Base-by-base conservation (phyloP, 2,797 vertebrate genomes). In the Sciaenops ocellatus region DNA sequence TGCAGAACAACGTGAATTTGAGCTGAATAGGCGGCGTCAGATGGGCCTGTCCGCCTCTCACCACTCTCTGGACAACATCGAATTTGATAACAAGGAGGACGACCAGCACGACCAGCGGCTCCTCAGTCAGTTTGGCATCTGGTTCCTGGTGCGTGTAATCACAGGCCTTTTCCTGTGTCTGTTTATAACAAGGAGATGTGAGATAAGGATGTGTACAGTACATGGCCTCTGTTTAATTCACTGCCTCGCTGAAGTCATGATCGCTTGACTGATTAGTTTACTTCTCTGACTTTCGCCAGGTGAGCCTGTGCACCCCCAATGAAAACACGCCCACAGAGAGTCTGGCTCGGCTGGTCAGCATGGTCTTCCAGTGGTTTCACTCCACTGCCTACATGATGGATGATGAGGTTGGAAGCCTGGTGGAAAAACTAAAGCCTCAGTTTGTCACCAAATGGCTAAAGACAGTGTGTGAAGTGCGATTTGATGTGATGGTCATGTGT, bases 401-500 rank as follows among this genome's bases (percentile, higher is more conserved):
- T 18, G 98, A 99, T 67, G 98, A 99, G 95, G 98, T 99, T 10
- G 98, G 98, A 59, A 99, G 98, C 87, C 94, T 99, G 84, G 98
- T 99, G 85, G 98, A 99, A 86, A 99, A 99, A 85, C 94, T 99
- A 46, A 99, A 99, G 87, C 98, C 98, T 3, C 98, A 99, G 92
- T 99, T 99, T 94, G 98, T 99, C 83, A 99, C 98, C 54, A 99
- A 99, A 89, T 99, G 98, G 98, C 78, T 99, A 74, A 99, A 99
- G 94, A 98, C 97, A 0, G 98, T 99, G 65, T 99, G 98, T 57
- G 98, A 99, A 74, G 97, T 99, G 71, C 96, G 98, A 22, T 99
- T 99, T 83, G 98, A 99, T 71, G 98, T 99, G 87, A 99, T 99
- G 98, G 98, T 99, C 90, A 99, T 99, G 98, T 99, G 98, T 89